phyloP scores from a whole-genome alignment of 1,140 invertebrate species.

The Cydia amplana region DNA sequence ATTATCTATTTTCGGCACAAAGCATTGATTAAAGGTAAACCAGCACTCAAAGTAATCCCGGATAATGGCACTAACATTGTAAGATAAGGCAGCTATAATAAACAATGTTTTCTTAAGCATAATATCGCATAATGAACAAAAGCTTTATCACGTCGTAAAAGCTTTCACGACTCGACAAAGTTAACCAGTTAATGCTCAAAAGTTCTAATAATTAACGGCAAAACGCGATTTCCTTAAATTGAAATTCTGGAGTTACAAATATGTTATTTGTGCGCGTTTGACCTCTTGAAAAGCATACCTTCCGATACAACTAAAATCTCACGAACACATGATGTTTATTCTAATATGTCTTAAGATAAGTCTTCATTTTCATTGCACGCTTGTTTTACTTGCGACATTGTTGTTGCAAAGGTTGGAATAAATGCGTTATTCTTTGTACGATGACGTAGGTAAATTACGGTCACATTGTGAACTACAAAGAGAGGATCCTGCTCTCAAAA shows the following conservation, averaged over 20 bases:
- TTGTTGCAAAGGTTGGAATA: neutral
- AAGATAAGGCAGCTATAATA: neutral
- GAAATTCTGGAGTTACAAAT: neutral
- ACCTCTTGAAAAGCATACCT: neutral
- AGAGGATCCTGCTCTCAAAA: neutral
- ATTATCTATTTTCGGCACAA: neutral
- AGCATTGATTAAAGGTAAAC: neutral
- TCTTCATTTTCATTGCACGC: neutral
- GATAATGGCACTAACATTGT: constrained; percentile 10
- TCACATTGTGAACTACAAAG: constrained; percentile 21
- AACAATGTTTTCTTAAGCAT: constrained; percentile 17
- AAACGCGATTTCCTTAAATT: neutral
- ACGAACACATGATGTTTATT: neutral
- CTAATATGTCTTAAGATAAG: neutral
- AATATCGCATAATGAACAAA: constrained; percentile 17
- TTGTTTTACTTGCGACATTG: neutral
- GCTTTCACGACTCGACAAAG: constrained; percentile 6
- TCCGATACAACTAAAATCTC: neutral
- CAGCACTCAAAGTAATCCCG: neutral
- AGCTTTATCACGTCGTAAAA: constrained; percentile 16
- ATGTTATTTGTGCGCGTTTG: neutral
- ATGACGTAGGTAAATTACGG: constrained; percentile 29
- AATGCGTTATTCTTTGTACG: constrained; percentile 11
- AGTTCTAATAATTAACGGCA: constrained; percentile 13
- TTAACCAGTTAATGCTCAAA: neutral